Percentiles rank a stretch among this genome's conserved stretches.
Conservation (phyloP, 1,140 invertebrate species). For the Drosophila nasuta region DNA sequence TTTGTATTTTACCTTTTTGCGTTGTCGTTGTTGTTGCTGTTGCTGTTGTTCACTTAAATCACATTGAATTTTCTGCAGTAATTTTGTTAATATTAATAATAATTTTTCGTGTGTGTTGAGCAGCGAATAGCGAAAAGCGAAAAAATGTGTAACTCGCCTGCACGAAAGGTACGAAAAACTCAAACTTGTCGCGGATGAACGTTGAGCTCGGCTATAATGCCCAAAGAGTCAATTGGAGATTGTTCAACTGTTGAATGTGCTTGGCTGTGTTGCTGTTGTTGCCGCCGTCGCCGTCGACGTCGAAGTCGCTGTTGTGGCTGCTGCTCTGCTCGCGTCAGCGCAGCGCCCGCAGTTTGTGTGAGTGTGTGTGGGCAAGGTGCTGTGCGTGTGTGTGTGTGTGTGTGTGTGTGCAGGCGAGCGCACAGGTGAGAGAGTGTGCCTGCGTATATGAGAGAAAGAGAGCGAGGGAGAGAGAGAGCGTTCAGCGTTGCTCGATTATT, state of each 20-base stretch:
- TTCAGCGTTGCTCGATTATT: constrained; percentile 64
- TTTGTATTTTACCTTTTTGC: constrained; percentile 4
- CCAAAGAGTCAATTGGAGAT: constrained; percentile 83
- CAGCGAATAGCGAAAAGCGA: constrained; percentile 50
- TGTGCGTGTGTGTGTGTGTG: constrained; percentile 35
- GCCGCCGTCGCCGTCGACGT: constrained; percentile 1
- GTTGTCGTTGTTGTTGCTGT: background rate
- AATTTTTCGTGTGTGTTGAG: constrained; percentile 37
- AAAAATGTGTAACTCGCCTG: constrained; percentile 59
- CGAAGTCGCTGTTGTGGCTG: background rate
- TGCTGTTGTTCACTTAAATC: background rate
- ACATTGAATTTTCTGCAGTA: constrained; percentile 1
- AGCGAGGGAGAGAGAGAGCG: too few relatives aligned
- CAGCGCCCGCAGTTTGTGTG: constrained; percentile 35
- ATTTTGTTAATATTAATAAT: constrained; percentile 30
- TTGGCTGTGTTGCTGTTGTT: constrained; percentile 40
- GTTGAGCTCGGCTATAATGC: constrained; percentile 79
- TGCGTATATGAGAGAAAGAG: background rate
- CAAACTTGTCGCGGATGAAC: constrained; percentile 81
- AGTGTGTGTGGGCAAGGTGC: constrained; percentile 52
- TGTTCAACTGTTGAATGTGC: constrained; percentile 82
- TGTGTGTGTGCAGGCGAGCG: constrained; percentile 7
- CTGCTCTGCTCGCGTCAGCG: background rate
- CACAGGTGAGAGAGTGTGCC: constrained; percentile 19
- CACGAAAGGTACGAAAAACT: constrained; percentile 76